Evolutionary conservation across 1,140 invertebrate species (phyloP).

Genomic region (Drosophila insularis): DNA sequence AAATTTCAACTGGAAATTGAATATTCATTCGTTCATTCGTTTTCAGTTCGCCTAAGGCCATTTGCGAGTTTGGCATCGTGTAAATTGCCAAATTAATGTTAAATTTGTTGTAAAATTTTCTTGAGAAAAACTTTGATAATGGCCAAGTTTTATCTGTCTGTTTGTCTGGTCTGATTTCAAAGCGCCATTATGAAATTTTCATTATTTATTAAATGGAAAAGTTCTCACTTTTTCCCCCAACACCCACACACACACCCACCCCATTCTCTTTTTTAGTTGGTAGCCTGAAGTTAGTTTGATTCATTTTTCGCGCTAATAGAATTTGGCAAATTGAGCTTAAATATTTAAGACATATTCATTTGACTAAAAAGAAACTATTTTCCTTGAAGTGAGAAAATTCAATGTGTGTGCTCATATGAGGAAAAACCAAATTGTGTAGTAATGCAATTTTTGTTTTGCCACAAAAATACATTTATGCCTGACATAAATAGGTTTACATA

Average conservation of each 20-base stretch:
- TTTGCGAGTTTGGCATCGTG: slow-evolving; percentile 39
- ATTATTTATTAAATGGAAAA: slow-evolving; percentile 62
- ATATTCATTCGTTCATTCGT: slow-evolving; percentile 57
- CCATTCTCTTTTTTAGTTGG: not conserved
- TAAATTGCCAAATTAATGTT: slow-evolving; percentile 76
- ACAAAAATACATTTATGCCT: slow-evolving; percentile 56
- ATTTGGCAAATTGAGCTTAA: slow-evolving; percentile 34
- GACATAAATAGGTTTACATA: slow-evolving; percentile 55
- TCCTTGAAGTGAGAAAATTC: not conserved
- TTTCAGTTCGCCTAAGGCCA: slow-evolving; percentile 29
- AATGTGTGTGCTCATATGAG: not conserved
- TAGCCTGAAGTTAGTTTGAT: slow-evolving; percentile 14
- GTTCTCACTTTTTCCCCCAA: slow-evolving; percentile 15
- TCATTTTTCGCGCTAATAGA: slow-evolving; percentile 43
- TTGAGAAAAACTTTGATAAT: slow-evolving; percentile 63
- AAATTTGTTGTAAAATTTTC: slow-evolving; percentile 76
- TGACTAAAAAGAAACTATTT: not conserved
- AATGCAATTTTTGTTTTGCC: slow-evolving; percentile 38
- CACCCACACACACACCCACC: too few species aligned
- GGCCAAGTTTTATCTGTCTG: slow-evolving; percentile 60
- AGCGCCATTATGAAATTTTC: slow-evolving; percentile 56
- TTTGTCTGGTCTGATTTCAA: slow-evolving; percentile 14
- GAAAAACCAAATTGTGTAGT: slow-evolving; percentile 25
- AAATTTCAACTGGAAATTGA: slow-evolving; percentile 54
- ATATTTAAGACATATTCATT: slow-evolving; percentile 4